These are phyloP conservation scores for Tromatobia lineatoria DNA, from an alignment of 2,888 invertebrate genomes.

Conservation along the genomic window DNA sequence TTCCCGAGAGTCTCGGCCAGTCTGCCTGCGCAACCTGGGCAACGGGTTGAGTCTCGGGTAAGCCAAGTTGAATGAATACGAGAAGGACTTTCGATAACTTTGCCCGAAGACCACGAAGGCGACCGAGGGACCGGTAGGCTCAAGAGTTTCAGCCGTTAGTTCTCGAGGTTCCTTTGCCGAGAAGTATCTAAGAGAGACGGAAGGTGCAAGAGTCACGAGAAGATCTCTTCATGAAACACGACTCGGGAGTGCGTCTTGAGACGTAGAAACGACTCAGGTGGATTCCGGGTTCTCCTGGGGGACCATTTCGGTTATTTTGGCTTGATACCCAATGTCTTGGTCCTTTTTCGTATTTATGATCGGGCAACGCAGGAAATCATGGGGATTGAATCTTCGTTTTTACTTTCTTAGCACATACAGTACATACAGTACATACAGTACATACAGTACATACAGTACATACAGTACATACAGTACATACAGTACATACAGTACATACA, in stretches of 20 bases:
- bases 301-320: constrained; percentile 38
- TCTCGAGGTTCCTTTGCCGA: constrained; percentile 8
- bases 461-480: no score
- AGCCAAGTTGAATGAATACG: constrained; percentile 56
- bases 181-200: background rate
- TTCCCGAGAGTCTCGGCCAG: constrained; percentile 48
- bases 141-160: constrained; percentile 21
- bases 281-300: constrained; percentile 25
- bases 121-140: background rate
- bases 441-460: no score
- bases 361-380: background rate
- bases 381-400: background rate
- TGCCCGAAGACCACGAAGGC: constrained; percentile 7
- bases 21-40: constrained; percentile 15
- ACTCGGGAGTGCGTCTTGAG: constrained; percentile 17
- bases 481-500: no score
- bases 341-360: background rate
- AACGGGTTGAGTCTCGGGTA: constrained; percentile 41
- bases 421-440: no score
- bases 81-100: constrained; percentile 56
- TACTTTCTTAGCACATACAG: no score
- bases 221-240: constrained; percentile 23
- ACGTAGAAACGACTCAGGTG: constrained; percentile 16
- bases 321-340: background rate
- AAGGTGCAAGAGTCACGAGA: constrained; percentile 1